Base-by-base conservation (phyloP, 2,113 vertebrate genomes). In the Lagenorhynchus albirostris region DNA sequence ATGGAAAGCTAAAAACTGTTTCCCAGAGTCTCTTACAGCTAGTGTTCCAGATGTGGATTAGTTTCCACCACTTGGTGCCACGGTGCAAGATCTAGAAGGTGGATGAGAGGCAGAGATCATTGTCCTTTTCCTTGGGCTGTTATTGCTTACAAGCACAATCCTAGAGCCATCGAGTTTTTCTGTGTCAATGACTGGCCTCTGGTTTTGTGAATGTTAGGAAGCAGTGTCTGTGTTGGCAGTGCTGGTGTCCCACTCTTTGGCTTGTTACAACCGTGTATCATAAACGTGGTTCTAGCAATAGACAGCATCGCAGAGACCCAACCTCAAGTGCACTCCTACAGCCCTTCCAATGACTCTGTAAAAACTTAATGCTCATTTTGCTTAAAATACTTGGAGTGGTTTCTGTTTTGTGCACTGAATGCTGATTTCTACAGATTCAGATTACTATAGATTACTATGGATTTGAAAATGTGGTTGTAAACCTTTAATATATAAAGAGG, bases 381-480 rank as follows among this genome's bases (percentile, higher is more conserved):
- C 62, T 70, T 74, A 58, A 58, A 21, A 21, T 58, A 21, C 55
- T 7, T 58, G 55, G 55, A 58, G 55, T 58, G 20, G 55, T 73
- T 33, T 81, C 55, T 74, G 50, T 58, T 38, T 81, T 60, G 26
- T 38, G 31, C 38, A 58, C 29, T 55, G 31, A 94, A 74, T 8
- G 38, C 65, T 55, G 79, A 50, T 71, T 31, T 93, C 68, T 81
- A 58, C 31, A 58, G 53, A 67, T 63, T 67, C 38, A 47, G n/a
- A 55, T 91, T 91, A 33, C 31, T 67, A 53, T 25, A 26, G 67
- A 90, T 80, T 80, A 44, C 25, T 31, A 26, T 41, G 25, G 63
- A 65, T 36, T 85, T 44, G 53, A 55, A 94, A 88, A 38, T 5
- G 4, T 65, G 82, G 88, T 55, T 73, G 9, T 55, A 96, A 65